Base-by-base conservation (phyloP, 2,113 vertebrate species). In the Polypterus bichir region DNA sequence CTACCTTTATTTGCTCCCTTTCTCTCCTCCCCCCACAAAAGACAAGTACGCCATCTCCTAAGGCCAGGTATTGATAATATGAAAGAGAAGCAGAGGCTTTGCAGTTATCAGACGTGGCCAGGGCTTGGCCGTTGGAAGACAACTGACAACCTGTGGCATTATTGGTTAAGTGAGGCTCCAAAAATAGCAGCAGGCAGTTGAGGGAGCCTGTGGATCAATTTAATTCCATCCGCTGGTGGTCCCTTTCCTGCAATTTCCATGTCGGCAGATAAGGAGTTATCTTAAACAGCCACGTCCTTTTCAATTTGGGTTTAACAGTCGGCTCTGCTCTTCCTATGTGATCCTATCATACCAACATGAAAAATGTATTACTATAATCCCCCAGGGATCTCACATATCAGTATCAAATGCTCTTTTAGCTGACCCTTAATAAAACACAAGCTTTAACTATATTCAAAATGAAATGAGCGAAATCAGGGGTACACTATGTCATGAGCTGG, bases 221-320 rank as follows among this genome's bases (percentile, higher is more conserved):
- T 87, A 85, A 88, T 88, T 89, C 88, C 77, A 79, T 88, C 83
- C 83, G 83, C 80, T 76, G 81, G 83, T 88, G 87, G 86, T 82
- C 86, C 86, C 80, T 91, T 89, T 85, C 86, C 79, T 83, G 85
- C 87, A 80, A 78, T 89, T 92, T 90, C 84, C 83, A 83, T 86
- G 89, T 85, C 79, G 86, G 85, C 84, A 91, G 91, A 96, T 94
- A 94, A 90, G 86, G 79, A 80, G 86, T 92, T 94, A 96, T 94
- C 91, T 92, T 90, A 89, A 92, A 89, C 90, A 90, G 86, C 89
- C 91, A 91, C 89, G 88, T 92, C 91, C 88, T 88, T 92, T 89
- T 90, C 89, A 92, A 92, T 93, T 93, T 91, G 90, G 84, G 77
- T 85, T 88, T 85, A 86, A 83, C 85, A 83, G 83, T 82, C 86